phyloP scores from a whole-genome alignment of 2,797 vertebrate genomes.

The Thalassophryne amazonica region DNA sequence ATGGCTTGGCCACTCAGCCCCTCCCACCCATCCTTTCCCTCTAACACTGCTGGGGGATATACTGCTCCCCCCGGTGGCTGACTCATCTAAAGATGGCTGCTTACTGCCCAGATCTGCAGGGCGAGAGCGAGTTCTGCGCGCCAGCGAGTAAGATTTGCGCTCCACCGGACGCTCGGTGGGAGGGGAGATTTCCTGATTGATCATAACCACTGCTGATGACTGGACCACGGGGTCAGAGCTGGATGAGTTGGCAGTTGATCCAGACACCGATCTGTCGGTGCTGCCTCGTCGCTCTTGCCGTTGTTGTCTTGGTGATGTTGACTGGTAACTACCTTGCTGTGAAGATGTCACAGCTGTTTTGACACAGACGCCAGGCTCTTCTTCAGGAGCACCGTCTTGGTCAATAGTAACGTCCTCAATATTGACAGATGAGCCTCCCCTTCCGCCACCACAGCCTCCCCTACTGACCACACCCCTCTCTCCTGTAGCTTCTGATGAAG shows the following conservation, averaged over 20 bases:
- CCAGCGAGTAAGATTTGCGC: conserved; percentile 93
- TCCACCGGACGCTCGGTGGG: conserved; percentile 86
- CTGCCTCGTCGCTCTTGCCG: conserved; percentile 71
- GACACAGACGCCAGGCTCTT: conserved; percentile 16
- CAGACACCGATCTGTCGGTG: neutral
- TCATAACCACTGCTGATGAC: neutral
- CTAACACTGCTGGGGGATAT: conserved; percentile 25
- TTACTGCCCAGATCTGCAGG: conserved; percentile 85
- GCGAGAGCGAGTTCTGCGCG: conserved; percentile 88
- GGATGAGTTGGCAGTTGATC: neutral
- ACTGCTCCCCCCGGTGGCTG: conserved; percentile 1
- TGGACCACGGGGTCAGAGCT: conserved; percentile 2
- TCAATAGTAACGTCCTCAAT: conserved; percentile 56
- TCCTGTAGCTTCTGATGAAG: conserved; percentile 21
- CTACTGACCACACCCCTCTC: conserved; percentile 34
- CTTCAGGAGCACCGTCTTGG: conserved; percentile 41
- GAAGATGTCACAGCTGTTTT: rapidly evolving
- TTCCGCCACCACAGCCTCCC: conserved; percentile 38
- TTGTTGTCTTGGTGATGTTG: conserved; percentile 38
- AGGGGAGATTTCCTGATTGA: conserved; percentile 62
- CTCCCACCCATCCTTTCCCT: conserved; percentile 36
- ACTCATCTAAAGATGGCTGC: conserved; percentile 82
- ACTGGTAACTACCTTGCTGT: neutral
- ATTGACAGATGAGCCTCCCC: conserved; percentile 49
- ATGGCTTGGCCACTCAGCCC: neutral